A percentile compares a stretch with the other conserved stretches of the same genome.
Evolutionary conservation across 2,113 vertebrate genomes (phyloP).

Genomic region (Lepus timidus): DNA sequence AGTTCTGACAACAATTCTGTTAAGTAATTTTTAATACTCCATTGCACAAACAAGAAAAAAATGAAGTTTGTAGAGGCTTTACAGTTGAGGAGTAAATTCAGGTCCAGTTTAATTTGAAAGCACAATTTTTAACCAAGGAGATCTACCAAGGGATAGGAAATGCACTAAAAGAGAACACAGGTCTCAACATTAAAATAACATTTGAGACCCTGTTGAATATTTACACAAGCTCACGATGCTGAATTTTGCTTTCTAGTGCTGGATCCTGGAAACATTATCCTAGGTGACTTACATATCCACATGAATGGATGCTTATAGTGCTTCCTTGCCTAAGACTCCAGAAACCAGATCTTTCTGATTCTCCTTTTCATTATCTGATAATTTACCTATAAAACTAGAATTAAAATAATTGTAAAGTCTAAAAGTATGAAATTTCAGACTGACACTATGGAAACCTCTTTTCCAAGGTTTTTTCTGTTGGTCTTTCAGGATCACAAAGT

Average conservation of each 20-base stretch:
- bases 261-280: neutral
- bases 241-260: neutral
- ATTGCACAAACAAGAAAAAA: neutral
- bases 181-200: neutral
- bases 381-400: neutral
- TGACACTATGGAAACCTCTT: neutral
- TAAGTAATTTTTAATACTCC: neutral
- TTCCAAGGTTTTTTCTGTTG: neutral
- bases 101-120: neutral
- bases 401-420: neutral
- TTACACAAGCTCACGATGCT: neutral
- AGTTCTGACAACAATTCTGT: neutral
- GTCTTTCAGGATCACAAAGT: neutral
- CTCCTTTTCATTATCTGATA: neutral
- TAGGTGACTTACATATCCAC: neutral
- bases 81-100: neutral
- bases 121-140: neutral
- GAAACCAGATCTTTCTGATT: neutral
- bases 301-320: neutral
- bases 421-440: neutral
- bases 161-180: neutral
- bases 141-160: neutral
- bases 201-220: neutral
- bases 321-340: neutral
- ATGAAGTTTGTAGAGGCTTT: neutral